Base-by-base conservation (phyloP, 2,888 invertebrate species). In the Vesta saturnalis region DNA sequence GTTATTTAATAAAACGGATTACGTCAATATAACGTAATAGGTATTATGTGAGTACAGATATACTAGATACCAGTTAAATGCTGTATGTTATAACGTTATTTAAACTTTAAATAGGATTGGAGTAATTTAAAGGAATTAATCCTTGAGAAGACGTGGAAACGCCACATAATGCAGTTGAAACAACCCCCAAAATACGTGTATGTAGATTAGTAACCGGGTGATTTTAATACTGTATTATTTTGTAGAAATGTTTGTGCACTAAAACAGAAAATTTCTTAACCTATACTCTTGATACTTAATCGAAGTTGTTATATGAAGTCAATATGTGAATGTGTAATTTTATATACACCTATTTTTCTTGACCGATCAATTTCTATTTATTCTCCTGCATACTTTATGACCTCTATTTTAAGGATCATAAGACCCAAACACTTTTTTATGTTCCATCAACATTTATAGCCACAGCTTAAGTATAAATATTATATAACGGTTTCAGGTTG, bases 101-200 rank as follows among this genome's bases (percentile, higher is more conserved):
- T 60, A 60, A 64, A 64, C 60, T 67, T 63, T 60, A 67, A 67
- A 67, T 39, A 63, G 59, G 52, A 59, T 67, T 63, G 67, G 54
- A 15, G 62, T 63, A 62, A 62, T 67, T 67, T 67, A 63, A 67
- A 63, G 59, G 49, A 61, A 67, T 67, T 67, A 67, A 67, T 67
- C 67, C 67, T 67, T 60, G 22, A 49, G 67, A 67, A 67, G 67
- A 59, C 59, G 59, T 62, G 67, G 59, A 67, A 67, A 63, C 58
- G 67, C 67, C 67, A 61, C 61, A 62, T 67, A 67, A 67, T 67
- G 62, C 67, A 67, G 49, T 35, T 62, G 62, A 63, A 63, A 62
- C 67, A 62, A 54, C 57, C 67, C 67, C 57, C 62, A 63, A 67
- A 67, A 67, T 67, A 63, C 67, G 23, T 67, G 67, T 63, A 63